Percentiles rank a stretch among this genome's conserved stretches.
These are phyloP conservation scores for Heliothis virescens DNA, from an alignment of 1,140 invertebrate species.

Conservation along the genomic window DNA sequence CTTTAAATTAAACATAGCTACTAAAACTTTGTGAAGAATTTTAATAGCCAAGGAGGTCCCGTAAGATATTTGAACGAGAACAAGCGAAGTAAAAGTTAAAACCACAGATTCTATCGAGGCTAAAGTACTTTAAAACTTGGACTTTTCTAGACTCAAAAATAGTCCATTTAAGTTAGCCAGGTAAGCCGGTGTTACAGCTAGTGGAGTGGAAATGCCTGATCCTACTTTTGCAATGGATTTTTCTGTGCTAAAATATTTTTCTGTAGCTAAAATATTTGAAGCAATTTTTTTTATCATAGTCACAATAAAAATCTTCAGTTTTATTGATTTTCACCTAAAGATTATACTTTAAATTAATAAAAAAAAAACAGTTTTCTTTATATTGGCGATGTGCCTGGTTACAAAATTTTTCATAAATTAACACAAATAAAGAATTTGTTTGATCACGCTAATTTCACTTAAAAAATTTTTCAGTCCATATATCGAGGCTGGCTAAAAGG, in stretches of 20 bases:
- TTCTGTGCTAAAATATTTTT: background rate
- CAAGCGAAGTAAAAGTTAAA: background rate
- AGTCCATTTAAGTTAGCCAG: slow-evolving; percentile 45
- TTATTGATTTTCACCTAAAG: no score
- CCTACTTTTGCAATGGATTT: background rate
- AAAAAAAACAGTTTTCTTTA: no score
- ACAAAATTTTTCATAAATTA: no score
- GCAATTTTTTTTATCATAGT: no score
- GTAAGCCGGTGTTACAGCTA: background rate
- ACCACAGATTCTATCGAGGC: slow-evolving; percentile 30
- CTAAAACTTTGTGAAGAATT: background rate
- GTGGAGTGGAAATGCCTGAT: background rate
- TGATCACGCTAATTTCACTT: no score
- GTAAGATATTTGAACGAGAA: slow-evolving; percentile 8
- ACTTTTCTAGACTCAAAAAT: slow-evolving; percentile 45
- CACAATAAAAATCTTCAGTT: no score
- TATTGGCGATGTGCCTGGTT: no score
- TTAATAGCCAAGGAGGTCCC: background rate
- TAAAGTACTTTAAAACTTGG: slow-evolving; percentile 23
- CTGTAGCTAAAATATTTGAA: no score
- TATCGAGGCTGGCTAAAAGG: no score
- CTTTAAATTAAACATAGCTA: background rate
- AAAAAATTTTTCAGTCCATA: no score
- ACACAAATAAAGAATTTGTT: no score
- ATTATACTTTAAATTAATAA: no score